phyloP scores from a whole-genome alignment of 2,113 vertebrate species.

The Struthidea cinerea region DNA sequence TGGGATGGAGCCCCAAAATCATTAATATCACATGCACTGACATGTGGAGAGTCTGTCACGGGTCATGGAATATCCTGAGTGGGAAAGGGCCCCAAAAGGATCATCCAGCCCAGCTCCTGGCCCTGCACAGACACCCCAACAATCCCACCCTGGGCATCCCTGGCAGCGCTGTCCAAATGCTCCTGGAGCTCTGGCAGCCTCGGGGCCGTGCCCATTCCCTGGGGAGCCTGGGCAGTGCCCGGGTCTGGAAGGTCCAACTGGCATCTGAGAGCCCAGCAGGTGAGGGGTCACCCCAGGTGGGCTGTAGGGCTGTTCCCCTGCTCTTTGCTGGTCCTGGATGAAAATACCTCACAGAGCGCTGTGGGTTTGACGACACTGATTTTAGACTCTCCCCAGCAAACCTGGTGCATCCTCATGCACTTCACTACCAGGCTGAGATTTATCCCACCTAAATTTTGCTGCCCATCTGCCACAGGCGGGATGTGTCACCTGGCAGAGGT shows the following conservation, averaged over 20 bases:
- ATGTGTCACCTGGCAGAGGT: neutral
- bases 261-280: neutral
- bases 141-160: neutral
- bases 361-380: accelerated
- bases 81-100: too few species aligned
- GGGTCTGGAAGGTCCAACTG: neutral
- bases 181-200: neutral
- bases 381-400: neutral
- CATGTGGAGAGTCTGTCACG: neutral
- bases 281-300: too few species aligned
- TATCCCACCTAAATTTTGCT: neutral
- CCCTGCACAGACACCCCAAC: neutral
- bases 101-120: accelerated
- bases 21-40: neutral
- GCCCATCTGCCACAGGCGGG: neutral
- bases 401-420: neutral
- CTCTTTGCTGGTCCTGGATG: neutral
- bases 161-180: accelerated
- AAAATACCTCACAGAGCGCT: neutral
- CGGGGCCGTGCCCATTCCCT: neutral
- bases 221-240: neutral
- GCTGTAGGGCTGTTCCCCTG: neutral
- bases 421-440: neutral
- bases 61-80: neutral
- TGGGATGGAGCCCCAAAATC: neutral